phyloP scores from a whole-genome alignment of 2,888 invertebrate genomes.

The Parelbella ahira region DNA sequence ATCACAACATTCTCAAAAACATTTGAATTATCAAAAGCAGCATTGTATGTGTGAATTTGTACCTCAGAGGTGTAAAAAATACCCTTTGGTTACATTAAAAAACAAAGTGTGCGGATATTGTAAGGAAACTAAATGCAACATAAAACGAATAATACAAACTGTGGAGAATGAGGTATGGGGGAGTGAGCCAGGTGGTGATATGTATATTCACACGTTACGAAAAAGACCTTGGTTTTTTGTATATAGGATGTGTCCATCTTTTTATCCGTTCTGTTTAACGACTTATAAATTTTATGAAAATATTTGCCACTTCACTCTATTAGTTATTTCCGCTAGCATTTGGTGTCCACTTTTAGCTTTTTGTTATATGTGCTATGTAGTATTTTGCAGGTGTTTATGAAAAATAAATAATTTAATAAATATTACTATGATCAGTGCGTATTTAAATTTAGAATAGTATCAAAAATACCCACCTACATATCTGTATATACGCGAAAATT shows the following conservation, averaged over 20 bases:
- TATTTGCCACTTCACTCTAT: slow-evolving; percentile 30
- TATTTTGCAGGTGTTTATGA: slow-evolving; percentile 29
- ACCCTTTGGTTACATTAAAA: too few species aligned
- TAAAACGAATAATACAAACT: slow-evolving; percentile 20
- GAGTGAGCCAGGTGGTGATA: too few species aligned
- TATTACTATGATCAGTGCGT: too few species aligned
- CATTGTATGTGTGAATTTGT: too few species aligned
- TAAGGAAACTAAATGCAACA: slow-evolving; percentile 1
- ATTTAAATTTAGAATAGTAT: too few species aligned
- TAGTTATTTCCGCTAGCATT: slow-evolving; percentile 37
- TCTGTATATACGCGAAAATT: too few species aligned
- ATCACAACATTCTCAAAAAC: too few species aligned
- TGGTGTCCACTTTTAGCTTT: slow-evolving; percentile 46
- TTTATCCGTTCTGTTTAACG: slow-evolving; percentile 37
- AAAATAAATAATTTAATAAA: background rate
- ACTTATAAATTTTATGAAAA: slow-evolving; percentile 31
- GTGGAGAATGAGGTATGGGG: slow-evolving; percentile 28
- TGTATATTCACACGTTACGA: slow-evolving; percentile 32
- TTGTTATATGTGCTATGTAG: slow-evolving; percentile 35
- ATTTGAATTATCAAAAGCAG: background rate
- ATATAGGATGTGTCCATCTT: slow-evolving; percentile 33
- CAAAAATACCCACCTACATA: too few species aligned
- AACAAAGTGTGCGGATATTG: slow-evolving; percentile 3
- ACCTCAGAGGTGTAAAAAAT: too few species aligned
- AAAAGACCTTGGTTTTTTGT: slow-evolving; percentile 33